Evolutionary conservation across 1,140 invertebrate genomes (phyloP).

Genomic region (Centruroides vittatus): DNA sequence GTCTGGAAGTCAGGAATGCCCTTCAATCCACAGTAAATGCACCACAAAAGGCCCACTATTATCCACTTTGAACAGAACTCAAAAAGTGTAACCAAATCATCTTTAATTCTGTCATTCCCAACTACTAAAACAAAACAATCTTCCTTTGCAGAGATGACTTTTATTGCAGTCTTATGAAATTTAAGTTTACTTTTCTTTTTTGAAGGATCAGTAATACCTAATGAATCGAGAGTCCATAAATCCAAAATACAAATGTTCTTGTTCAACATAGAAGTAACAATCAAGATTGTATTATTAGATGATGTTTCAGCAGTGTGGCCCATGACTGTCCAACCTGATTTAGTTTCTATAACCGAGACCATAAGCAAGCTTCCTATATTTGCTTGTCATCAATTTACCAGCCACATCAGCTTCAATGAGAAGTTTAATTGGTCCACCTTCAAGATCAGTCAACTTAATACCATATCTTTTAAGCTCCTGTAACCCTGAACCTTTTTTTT

Average conservation of each 20-base stretch:
- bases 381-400: neutral
- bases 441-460: neutral
- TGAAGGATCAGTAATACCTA: conserved; percentile 26
- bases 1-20: conserved; percentile 16
- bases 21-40: conserved; percentile 23
- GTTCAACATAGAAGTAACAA: conserved; percentile 16
- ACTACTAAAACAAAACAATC: too few species aligned
- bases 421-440: neutral
- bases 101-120: too few species aligned
- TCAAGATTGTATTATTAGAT: neutral
- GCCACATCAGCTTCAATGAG: neutral
- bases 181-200: conserved; percentile 19
- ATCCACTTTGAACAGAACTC: conserved; percentile 18
- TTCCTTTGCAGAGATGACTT: too few species aligned
- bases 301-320: too few species aligned
- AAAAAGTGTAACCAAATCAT: too few species aligned
- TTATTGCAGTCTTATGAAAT: conserved; percentile 13
- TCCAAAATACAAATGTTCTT: conserved; percentile 17
- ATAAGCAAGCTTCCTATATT: neutral
- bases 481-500: neutral
- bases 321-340: neutral
- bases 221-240: conserved; percentile 27
- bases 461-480: neutral
- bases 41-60: conserved; percentile 21
- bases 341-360: conserved; percentile 1